These are phyloP conservation scores for Tyria jacobaeae DNA, from an alignment of 2,888 invertebrate genomes.

Conservation along the genomic window DNA sequence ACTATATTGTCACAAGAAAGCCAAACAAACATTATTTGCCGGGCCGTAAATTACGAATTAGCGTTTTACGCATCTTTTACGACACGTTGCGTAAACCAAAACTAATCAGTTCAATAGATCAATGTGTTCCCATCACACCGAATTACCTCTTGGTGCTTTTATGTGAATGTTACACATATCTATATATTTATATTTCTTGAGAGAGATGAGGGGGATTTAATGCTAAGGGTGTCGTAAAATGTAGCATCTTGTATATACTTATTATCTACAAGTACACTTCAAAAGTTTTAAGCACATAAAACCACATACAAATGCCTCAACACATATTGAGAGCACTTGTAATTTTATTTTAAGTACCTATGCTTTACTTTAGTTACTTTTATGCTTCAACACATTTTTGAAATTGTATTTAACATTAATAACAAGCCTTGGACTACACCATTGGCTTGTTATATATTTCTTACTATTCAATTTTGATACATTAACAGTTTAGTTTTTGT, in stretches of 20 bases:
- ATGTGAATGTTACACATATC: conserved; percentile 37
- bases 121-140: conserved; percentile 56
- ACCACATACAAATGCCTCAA: no score
- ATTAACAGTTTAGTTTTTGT: no score
- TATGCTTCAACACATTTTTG: no score
- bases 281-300: conserved; percentile 37
- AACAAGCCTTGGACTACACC: no score
- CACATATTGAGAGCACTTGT: no score
- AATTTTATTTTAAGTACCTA: no score
- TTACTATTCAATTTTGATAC: no score
- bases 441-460: no score
- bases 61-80: conserved; percentile 70
- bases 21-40: conserved; percentile 74
- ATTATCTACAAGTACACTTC: conserved; percentile 33
- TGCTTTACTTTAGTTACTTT: no score
- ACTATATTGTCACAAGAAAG: conserved; percentile 61
- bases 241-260: conserved; percentile 32
- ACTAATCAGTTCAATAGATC: conserved; percentile 73
- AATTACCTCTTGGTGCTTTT: conserved; percentile 53
- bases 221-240: conserved; percentile 53
- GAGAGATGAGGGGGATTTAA: conserved; percentile 52
- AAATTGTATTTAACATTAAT: no score
- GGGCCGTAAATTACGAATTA: conserved; percentile 78
- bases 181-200: conserved; percentile 50
- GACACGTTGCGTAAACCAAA: conserved; percentile 64